phyloP scores from a whole-genome alignment of 2,888 invertebrate species.

The Stegophylla sp. region DNA sequence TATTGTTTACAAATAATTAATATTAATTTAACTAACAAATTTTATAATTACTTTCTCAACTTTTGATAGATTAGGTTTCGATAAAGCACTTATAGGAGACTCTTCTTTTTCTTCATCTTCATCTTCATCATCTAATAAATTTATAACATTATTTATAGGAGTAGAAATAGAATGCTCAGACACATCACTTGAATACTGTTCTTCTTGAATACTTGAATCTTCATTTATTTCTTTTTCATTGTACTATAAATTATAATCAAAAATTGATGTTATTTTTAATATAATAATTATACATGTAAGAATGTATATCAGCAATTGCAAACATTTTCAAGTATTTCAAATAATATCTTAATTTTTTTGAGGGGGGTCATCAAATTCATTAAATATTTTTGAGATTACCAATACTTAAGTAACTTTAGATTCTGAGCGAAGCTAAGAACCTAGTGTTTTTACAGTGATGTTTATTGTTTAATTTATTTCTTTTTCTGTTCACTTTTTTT shows the following conservation, averaged over 20 bases:
- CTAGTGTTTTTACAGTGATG: no score
- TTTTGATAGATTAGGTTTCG: conserved; percentile 27
- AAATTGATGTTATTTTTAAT: not conserved
- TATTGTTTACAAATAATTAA: not conserved
- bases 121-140: conserved; percentile 4
- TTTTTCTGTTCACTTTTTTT: no score
- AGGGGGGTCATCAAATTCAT: no score
- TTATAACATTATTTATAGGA: conserved; percentile 17
- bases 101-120: conserved; percentile 35
- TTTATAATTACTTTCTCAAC: conserved; percentile 38
- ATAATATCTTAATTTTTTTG: no score
- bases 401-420: no score
- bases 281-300: no score
- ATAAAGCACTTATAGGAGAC: not conserved
- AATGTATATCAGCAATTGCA: no score
- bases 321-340: no score
- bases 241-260: conserved; percentile 35
- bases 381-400: no score
- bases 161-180: conserved; percentile 24
- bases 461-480: no score
- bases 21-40: not conserved
- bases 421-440: no score
- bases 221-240: conserved; percentile 42
- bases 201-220: conserved; percentile 32
- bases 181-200: conserved; percentile 51